phyloP scores from a whole-genome alignment of 2,113 vertebrate genomes.

The Grantiella picta region DNA sequence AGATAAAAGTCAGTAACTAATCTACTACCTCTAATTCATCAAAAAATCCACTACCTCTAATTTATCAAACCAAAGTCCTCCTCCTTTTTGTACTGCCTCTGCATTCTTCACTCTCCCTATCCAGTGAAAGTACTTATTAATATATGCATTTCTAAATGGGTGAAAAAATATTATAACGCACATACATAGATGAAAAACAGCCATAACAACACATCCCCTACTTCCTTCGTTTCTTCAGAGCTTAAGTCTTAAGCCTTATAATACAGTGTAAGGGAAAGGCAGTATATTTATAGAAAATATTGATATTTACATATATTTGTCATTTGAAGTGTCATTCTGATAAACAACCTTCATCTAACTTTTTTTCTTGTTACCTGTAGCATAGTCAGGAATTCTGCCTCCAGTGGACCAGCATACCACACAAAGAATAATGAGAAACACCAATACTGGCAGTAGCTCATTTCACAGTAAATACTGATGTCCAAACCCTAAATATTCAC shows the following conservation, averaged over 20 bases:
- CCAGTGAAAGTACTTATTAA: background rate
- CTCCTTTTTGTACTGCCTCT: background rate
- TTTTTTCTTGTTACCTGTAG: background rate
- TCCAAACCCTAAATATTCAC: slow-evolving; percentile 16
- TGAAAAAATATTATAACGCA: background rate
- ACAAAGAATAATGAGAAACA: slow-evolving; percentile 17
- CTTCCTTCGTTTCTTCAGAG: background rate
- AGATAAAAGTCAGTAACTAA: slow-evolving; percentile 53
- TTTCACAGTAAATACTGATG: slow-evolving; percentile 43
- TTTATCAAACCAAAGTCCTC: background rate
- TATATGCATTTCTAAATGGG: background rate
- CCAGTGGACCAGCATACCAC: background rate
- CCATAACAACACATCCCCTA: background rate
- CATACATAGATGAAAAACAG: background rate
- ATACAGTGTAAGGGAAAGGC: background rate
- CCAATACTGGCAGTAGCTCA: background rate
- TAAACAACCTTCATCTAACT: background rate
- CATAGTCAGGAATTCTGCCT: background rate
- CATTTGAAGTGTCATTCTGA: background rate
- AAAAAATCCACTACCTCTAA: slow-evolving; percentile 21
- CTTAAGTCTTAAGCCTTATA: background rate
- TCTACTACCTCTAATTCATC: background rate
- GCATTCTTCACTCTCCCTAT: background rate
- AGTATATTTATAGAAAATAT: background rate
- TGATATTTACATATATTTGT: background rate